A percentile compares a stretch with the other conserved stretches of the same genome.
Evolutionary conservation across 1,140 invertebrate genomes (phyloP).

Genomic region (Drosophila kurseongensis): DNA sequence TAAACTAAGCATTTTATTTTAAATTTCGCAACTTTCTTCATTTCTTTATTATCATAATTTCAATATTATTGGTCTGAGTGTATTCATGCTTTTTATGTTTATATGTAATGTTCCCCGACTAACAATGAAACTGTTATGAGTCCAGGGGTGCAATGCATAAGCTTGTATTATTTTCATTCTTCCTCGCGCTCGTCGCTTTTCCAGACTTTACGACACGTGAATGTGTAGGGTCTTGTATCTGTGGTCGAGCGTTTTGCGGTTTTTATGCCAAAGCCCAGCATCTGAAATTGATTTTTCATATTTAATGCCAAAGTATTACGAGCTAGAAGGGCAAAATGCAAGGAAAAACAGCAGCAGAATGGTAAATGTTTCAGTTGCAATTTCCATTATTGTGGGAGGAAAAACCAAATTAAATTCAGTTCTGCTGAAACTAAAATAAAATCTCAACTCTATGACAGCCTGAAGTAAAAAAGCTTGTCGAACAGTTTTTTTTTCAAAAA

Average conservation of each 20-base stretch:
- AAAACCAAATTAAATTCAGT: neutral
- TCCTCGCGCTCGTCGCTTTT: conserved; percentile 2
- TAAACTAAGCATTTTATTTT: no score
- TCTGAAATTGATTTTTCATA: conserved; percentile 74
- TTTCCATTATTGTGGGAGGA: neutral
- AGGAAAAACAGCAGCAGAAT: neutral
- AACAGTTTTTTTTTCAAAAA: no score
- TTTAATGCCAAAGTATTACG: conserved; percentile 43
- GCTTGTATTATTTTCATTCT: conserved; percentile 29
- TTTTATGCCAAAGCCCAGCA: conserved; percentile 32
- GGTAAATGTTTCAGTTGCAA: neutral
- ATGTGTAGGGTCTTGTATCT: conserved; percentile 32
- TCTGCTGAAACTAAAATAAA: neutral
- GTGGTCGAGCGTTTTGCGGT: conserved; percentile 49
- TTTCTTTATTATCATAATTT: no score
- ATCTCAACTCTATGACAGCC: neutral
- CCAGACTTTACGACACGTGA: conserved; percentile 11
- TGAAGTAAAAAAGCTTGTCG: no score
- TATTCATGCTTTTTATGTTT: neutral
- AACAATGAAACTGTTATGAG: conserved; percentile 58
- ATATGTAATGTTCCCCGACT: conserved; percentile 3
- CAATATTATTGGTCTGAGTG: neutral
- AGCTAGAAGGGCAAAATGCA: conserved; percentile 1
- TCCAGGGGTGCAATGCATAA: conserved; percentile 40
- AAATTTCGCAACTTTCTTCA: neutral